These are phyloP conservation scores for Glaucopsyche alexis DNA, from an alignment of 2,888 invertebrate species.

Conservation along the genomic window DNA sequence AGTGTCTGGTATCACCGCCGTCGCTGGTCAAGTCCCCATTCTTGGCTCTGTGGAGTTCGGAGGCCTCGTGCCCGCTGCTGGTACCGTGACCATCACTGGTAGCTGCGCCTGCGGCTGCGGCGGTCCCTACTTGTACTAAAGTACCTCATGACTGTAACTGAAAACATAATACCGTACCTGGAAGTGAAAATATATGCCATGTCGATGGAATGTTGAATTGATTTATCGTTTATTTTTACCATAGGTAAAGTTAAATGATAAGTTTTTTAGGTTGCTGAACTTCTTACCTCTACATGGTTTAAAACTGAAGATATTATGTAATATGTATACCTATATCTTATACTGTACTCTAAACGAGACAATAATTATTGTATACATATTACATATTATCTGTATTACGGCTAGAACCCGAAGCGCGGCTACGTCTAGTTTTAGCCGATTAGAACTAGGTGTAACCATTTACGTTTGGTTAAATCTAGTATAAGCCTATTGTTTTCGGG, in stretches of 20 bases:
- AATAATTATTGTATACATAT: no score
- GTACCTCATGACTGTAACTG: background rate
- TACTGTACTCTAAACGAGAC: no score
- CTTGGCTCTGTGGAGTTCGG: slow-evolving; percentile 49
- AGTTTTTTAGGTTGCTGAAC: no score
- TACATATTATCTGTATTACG: no score
- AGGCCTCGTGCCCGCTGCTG: slow-evolving; percentile 45
- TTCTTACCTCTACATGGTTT: no score
- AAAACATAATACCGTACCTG: background rate
- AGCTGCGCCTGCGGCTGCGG: slow-evolving; percentile 41
- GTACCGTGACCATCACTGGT: slow-evolving; percentile 46
- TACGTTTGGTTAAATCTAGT: no score
- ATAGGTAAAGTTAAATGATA: background rate
- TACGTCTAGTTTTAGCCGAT: no score
- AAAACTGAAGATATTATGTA: no score
- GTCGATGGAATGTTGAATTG: background rate
- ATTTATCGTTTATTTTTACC: background rate
- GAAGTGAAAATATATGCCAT: slow-evolving; percentile 2
- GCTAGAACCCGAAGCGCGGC: no score
- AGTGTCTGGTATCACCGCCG: slow-evolving; percentile 44
- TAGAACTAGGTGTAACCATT: no score
- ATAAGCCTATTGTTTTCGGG: no score
- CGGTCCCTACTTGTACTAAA: background rate
- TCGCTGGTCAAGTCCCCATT: slow-evolving; percentile 49
- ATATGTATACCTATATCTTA: no score